Evolutionary conservation across 2,113 vertebrate genomes (phyloP), one percentile per base, ranked within the genome.

Genomic region (Columbina picui): DNA sequence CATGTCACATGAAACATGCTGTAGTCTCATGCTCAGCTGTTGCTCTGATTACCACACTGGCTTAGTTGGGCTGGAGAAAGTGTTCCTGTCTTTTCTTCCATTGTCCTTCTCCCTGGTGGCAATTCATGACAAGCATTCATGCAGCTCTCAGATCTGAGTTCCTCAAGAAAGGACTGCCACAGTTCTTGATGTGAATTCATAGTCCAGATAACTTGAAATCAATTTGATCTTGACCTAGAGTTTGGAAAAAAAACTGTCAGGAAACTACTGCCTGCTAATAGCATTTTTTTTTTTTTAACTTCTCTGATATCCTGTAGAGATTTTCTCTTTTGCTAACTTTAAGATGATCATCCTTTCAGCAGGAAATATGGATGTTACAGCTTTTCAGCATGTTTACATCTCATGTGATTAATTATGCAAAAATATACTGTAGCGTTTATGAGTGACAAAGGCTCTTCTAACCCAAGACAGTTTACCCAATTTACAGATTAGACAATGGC

Each of bases 111-210:
- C 18, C 39, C 34, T n/a, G 27, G 19, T 36, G 14, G 25, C 27
- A 73, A n/a, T 45, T 76, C 38, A 55, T 61, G 32, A 7, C 34
- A 83, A 47, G 23, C 7, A 14, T 10, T 43, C 14, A 0, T 0
- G 1, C 34, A 64, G n/a, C 23, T 34, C 8, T 26, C 1, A 1
- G 38, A 47, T 34, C 78, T 21, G 32, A 63, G 6, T 56, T 56
- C 20, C 29, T 88, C 43, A 43, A 13, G 53, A 76, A 83, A 56
- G 32, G 9, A 47, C 68, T 64, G 14, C 9, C n/a, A 47, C 71
- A 22, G 18, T 10, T 88, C 80, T 83, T 76, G 15, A 32, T n/a
- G 18, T 36, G 39, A 70, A 77, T 86, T 73, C 21, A 50, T 4
- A 41, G 41, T 36, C 7, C 52, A 67, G 30, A 36, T 59, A 75